phyloP scores from a whole-genome alignment of 2,113 vertebrate species.

The Vicugna pacos region DNA sequence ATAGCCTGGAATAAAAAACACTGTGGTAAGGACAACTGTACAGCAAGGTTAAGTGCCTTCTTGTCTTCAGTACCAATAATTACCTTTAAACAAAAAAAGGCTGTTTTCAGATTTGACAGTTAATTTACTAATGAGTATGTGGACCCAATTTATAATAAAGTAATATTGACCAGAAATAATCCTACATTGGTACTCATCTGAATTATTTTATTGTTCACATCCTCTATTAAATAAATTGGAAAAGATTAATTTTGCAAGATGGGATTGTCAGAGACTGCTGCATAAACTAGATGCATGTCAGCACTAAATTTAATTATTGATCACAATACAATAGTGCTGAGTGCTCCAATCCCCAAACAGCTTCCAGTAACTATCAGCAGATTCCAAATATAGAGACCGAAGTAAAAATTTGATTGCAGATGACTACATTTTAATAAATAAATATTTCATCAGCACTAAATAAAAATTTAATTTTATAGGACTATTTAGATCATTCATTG shows the following conservation, averaged over 20 bases:
- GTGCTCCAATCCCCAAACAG: slow-evolving; percentile 89
- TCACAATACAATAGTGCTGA: slow-evolving; percentile 98
- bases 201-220: slow-evolving; percentile 91
- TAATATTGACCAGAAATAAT: slow-evolving; percentile 91
- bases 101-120: slow-evolving; percentile 91
- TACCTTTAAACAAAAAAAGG: slow-evolving; percentile 89
- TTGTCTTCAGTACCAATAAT: slow-evolving; percentile 92
- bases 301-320: slow-evolving; percentile 96
- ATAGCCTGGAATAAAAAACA: slow-evolving; percentile 89
- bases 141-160: slow-evolving; percentile 90
- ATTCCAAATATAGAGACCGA: slow-evolving; percentile 90
- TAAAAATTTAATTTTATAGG: slow-evolving; percentile 87
- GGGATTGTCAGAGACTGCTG: slow-evolving; percentile 90
- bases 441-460: slow-evolving; percentile 88
- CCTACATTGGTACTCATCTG: slow-evolving; percentile 86
- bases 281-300: slow-evolving; percentile 93
- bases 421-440: slow-evolving; percentile 89
- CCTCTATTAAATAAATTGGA: slow-evolving; percentile 92
- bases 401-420: slow-evolving; percentile 87
- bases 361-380: slow-evolving; percentile 94
- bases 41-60: slow-evolving; percentile 92
- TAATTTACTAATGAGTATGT: slow-evolving; percentile 92
- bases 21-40: slow-evolving; percentile 89
- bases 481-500: slow-evolving; percentile 80
- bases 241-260: slow-evolving; percentile 92